Conservation (phyloP, 2,888 invertebrate species). For the Eupithecia insigniata region DNA sequence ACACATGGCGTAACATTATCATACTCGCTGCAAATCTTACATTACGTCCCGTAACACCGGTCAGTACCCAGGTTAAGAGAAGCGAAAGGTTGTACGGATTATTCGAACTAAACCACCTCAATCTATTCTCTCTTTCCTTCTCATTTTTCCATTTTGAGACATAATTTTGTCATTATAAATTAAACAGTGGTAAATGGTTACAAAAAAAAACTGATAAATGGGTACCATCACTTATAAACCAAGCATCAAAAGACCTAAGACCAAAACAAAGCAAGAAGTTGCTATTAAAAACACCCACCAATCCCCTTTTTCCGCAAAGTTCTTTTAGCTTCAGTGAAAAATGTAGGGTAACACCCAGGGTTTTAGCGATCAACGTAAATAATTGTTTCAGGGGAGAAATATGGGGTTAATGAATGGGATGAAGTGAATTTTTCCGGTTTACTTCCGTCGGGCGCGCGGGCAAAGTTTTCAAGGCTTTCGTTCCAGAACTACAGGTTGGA, state of each 20-base stretch:
- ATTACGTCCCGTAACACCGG: too few relatives aligned
- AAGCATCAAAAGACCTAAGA: constrained; percentile 1
- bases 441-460: constrained; percentile 13
- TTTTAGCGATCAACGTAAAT: constrained; percentile 55
- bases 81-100: too few relatives aligned
- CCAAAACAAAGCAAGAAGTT: constrained; percentile 15
- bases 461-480: neutral
- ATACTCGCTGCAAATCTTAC: too few relatives aligned
- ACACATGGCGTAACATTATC: too few relatives aligned
- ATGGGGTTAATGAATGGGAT: constrained; percentile 57
- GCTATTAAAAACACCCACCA: constrained; percentile 14
- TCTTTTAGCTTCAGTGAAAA: constrained; percentile 51
- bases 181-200: neutral
- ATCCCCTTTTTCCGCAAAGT: constrained; percentile 23
- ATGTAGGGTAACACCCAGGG: constrained; percentile 49
- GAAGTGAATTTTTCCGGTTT: constrained; percentile 41
- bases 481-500: neutral
- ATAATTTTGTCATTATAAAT: neutral
- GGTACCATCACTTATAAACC: constrained; percentile 3
- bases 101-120: neutral
- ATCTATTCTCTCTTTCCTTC: neutral
- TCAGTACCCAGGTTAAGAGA: too few relatives aligned
- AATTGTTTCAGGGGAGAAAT: constrained; percentile 57
- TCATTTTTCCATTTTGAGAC: neutral
- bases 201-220: constrained; percentile 10